Evolutionary conservation across 2,113 vertebrate species (phyloP).

Genomic region (Nansenia antarctica): DNA sequence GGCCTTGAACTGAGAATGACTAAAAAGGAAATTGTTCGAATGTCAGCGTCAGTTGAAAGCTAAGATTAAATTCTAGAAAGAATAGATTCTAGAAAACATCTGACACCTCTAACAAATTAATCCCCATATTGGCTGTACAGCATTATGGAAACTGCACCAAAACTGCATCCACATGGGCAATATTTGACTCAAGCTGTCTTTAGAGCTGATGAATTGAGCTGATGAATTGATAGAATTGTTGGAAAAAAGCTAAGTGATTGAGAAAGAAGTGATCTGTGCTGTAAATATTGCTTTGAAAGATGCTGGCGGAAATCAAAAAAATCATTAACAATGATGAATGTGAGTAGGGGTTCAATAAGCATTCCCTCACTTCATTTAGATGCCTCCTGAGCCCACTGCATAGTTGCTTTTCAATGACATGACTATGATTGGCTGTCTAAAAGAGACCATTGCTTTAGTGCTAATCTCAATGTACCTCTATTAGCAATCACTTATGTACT

Average conservation of each 20-base stretch:
- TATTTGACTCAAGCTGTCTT: background rate
- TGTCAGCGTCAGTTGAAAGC: background rate
- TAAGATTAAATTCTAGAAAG: background rate
- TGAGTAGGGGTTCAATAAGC: background rate
- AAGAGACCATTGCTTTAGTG: background rate
- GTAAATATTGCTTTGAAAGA: background rate
- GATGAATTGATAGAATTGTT: too few relatives aligned
- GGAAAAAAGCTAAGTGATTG: background rate
- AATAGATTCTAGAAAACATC: background rate
- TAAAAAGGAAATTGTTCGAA: background rate
- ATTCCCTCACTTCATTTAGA: background rate
- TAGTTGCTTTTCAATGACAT: background rate
- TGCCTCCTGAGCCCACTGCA: background rate
- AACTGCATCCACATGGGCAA: background rate
- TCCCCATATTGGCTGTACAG: background rate
- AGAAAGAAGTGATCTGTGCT: background rate
- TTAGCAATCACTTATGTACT: background rate
- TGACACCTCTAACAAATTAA: background rate
- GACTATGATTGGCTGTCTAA: background rate
- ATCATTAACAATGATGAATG: constrained; percentile 5
- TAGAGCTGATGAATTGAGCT: background rate
- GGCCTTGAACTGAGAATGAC: background rate
- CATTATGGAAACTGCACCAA: background rate
- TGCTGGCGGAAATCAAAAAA: background rate
- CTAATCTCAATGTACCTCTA: background rate